phyloP scores from a whole-genome alignment of 2,888 invertebrate species.

The Gymnocheta viridis region DNA sequence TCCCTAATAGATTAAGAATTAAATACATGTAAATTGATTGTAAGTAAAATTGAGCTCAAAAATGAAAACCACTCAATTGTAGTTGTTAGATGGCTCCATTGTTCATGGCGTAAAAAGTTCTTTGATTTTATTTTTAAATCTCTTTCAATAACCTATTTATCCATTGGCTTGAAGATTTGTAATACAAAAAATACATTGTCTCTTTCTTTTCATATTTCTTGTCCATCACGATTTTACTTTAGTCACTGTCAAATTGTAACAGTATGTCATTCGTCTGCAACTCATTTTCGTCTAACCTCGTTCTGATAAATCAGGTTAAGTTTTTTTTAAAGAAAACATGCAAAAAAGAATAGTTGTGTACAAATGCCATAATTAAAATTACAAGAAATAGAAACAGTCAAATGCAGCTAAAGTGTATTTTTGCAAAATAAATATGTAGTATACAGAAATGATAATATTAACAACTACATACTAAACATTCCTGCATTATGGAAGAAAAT shows the following conservation, averaged over 20 bases:
- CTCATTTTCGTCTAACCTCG: constrained; percentile 48
- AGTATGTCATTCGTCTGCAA: constrained; percentile 51
- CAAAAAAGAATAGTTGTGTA: constrained; percentile 1
- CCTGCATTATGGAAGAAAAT: not conserved
- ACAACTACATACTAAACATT: not conserved
- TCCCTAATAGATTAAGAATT: no score
- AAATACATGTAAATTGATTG: no score
- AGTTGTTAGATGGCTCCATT: not conserved
- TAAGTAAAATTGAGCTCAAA: no score
- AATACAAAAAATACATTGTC: constrained; percentile 37
- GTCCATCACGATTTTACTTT: constrained; percentile 19
- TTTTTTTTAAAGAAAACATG: not conserved
- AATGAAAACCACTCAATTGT: no score
- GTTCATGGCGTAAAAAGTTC: not conserved
- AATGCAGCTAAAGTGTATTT: not conserved
- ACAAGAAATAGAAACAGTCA: not conserved
- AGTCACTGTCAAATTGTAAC: constrained; percentile 42
- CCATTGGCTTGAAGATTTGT: constrained; percentile 45
- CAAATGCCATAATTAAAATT: constrained; percentile 37
- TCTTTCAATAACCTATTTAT: constrained; percentile 44
- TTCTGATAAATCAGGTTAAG: constrained; percentile 49
- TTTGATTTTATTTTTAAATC: not conserved
- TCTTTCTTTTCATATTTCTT: not conserved
- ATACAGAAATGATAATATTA: not conserved
- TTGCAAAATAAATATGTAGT: not conserved